Evolutionary conservation across 2,888 invertebrate genomes (phyloP), one percentile per base, ranked within the genome.

Genomic region (Axea sp.): DNA sequence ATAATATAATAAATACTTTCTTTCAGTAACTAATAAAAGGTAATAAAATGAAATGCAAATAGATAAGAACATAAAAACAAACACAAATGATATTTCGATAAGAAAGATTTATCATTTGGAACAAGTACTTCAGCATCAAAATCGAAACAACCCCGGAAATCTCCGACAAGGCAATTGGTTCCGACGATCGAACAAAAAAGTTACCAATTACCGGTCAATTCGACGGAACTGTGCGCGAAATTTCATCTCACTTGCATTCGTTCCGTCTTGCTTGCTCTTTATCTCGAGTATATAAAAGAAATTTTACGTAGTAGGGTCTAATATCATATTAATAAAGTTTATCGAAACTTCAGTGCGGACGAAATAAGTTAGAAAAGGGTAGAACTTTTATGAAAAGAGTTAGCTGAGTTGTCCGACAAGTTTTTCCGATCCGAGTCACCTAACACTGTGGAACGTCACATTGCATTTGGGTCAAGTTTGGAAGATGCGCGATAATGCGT

Each of bases 281-380:
- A n/a, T 47, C 33, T 8, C 26, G 28, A 5, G 60, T 69, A 26
- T 69, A 69, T 55, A 69, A 47, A 60, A 33, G 55, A 39, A 53
- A 69, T 60, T 51, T 24, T 35, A 31, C 60, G 39, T 37, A 19
- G 39, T 37, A 24, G 47, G 49, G 17, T 69, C 62, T 62, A 69
- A 69, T 69, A 69, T 62, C 55, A 55, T 69, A 69, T 69, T 69
- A 69, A 69, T 69, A 69, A 69, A 69, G 69, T 69, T 69, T 62
- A 69, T 71, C 47, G 47, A 33, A 62, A 71, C 47, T 71, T 71
- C 53, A 11, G 37, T 19, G 53, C 37, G 49, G 41, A 62, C 53
- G 55, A 64, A 71, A 71, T 57, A 62, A 64, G 62, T 62, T 71
- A 37, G 62, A 55, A 33, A 45, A 60, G 51, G 39, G 45, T 12